Evolutionary conservation across 2,797 vertebrate species (phyloP).

Genomic region (Naso thynnoides): DNA sequence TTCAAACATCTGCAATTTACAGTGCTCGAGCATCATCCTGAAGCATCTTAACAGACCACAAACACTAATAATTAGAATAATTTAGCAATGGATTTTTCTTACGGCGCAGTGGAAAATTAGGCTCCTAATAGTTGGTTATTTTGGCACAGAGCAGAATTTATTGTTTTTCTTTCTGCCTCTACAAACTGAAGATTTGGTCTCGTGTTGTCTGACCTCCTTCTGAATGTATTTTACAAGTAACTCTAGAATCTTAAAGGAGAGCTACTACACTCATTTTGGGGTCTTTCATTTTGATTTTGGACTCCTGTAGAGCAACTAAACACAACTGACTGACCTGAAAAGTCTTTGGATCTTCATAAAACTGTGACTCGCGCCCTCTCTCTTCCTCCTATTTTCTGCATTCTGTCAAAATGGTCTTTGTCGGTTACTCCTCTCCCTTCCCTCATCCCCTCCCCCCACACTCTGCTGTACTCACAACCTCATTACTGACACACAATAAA

Average conservation of each 20-base stretch:
- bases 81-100: slow-evolving; percentile 26
- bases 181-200: slow-evolving; percentile 52
- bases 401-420: too few species aligned
- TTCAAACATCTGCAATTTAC: background rate
- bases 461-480: too few species aligned
- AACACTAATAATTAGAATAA: background rate
- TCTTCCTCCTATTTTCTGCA: too few species aligned
- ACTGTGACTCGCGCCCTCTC: too few species aligned
- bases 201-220: slow-evolving; percentile 60
- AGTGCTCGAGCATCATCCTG: background rate
- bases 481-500: too few species aligned
- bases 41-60: slow-evolving; percentile 1
- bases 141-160: slow-evolving; percentile 31
- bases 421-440: too few species aligned
- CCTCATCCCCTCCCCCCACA: too few species aligned
- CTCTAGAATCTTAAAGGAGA: slow-evolving; percentile 76
- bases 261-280: too few species aligned
- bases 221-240: slow-evolving; percentile 78
- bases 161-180: slow-evolving; percentile 45
- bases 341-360: too few species aligned
- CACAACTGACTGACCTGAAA: too few species aligned
- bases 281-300: too few species aligned
- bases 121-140: slow-evolving; percentile 30
- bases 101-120: slow-evolving; percentile 37
- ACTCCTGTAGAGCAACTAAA: too few species aligned